phyloP scores from a whole-genome alignment of 2,113 vertebrate species.

The Lichenostomus cassidix region DNA sequence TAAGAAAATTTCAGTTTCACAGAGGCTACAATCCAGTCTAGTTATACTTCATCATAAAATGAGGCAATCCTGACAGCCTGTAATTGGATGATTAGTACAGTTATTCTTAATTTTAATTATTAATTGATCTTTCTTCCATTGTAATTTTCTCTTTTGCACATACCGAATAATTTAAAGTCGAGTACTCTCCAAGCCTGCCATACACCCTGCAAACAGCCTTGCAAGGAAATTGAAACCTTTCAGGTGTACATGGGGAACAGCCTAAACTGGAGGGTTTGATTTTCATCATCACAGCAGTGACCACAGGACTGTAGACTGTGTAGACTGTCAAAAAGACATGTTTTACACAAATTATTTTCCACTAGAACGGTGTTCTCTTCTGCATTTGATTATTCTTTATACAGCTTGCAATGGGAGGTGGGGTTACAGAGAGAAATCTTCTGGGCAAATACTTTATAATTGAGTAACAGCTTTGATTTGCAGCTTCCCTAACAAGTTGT shows the following conservation, averaged over 20 bases:
- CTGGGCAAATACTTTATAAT: not conserved
- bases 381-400: not conserved
- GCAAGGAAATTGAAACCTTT: not conserved
- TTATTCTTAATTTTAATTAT: constrained; percentile 7
- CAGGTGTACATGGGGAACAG: not conserved
- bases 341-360: not conserved
- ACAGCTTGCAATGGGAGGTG: not conserved
- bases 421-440: not conserved
- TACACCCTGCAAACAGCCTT: not conserved
- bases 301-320: not conserved
- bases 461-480: not conserved
- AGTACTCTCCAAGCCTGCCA: not conserved
- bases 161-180: not conserved
- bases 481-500: not conserved
- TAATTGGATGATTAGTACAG: not conserved
- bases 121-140: not conserved
- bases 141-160: not conserved
- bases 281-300: not conserved
- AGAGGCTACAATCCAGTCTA: not conserved
- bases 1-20: not conserved
- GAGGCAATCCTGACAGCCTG: not conserved
- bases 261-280: not conserved
- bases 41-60: not conserved
- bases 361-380: not conserved
- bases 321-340: not conserved